Evolutionary conservation across 1,140 invertebrate species (phyloP).

Genomic region (Leptonema lineaticorne): DNA sequence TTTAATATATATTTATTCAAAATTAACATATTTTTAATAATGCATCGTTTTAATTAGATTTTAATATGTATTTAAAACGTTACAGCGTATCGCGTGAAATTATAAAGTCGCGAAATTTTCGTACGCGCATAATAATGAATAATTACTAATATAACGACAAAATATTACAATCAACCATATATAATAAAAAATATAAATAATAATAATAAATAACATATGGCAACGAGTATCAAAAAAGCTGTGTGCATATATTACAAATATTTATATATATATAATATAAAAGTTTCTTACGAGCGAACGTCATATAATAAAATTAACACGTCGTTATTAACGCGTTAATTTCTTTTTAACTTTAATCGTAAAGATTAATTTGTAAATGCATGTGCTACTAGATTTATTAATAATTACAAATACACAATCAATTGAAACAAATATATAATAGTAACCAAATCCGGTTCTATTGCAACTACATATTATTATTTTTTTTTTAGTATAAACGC

Average conservation of each 20-base stretch:
- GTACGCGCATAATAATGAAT: too few relatives aligned
- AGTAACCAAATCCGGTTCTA: slow-evolving; percentile 43
- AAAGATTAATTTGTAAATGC: slow-evolving; percentile 3
- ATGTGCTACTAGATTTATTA: slow-evolving; percentile 27
- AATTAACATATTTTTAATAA: too few relatives aligned
- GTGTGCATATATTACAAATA: slow-evolving; percentile 18
- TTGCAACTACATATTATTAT: slow-evolving; percentile 40
- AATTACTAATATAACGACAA: too few relatives aligned
- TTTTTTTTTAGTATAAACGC: slow-evolving; percentile 35
- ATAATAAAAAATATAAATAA: neutral
- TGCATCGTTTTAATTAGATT: too few relatives aligned
- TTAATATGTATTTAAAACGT: too few relatives aligned
- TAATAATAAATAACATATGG: slow-evolving; percentile 38
- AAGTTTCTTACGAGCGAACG: slow-evolving; percentile 26
- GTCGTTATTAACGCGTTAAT: neutral
- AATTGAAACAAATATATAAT: slow-evolving; percentile 37
- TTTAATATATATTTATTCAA: too few relatives aligned
- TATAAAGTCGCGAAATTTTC: too few relatives aligned
- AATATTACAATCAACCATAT: neutral
- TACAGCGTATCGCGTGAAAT: too few relatives aligned
- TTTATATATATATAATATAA: slow-evolving; percentile 4
- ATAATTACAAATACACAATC: slow-evolving; percentile 38
- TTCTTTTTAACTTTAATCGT: slow-evolving; percentile 13
- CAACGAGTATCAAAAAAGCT: slow-evolving; percentile 35
- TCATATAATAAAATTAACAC: slow-evolving; percentile 1